Percentiles rank a stretch among this genome's conserved stretches.
Conservation (phyloP, 2,113 vertebrate species). For the Pandion haliaetus region DNA sequence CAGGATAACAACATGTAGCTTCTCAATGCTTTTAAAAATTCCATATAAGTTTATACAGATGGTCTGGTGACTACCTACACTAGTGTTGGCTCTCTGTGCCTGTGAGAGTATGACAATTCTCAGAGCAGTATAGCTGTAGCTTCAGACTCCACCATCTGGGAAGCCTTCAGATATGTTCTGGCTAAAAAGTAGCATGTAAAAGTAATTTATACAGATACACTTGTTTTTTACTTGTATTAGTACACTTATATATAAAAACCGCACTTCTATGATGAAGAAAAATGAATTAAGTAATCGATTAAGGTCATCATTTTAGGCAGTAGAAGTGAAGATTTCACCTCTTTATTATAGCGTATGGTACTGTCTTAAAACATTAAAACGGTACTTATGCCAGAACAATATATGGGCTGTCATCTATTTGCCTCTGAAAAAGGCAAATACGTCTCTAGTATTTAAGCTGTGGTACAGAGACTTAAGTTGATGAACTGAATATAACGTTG, state of each 20-base stretch:
- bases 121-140: neutral
- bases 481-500: constrained; percentile 40
- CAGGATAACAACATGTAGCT: constrained; percentile 78
- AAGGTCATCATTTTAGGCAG: neutral
- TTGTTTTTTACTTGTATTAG: constrained; percentile 29
- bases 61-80: constrained; percentile 42
- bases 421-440: neutral
- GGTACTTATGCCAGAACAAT: constrained; percentile 21
- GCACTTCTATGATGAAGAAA: neutral
- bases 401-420: neutral
- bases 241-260: neutral
- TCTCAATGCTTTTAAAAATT: constrained; percentile 61
- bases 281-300: neutral
- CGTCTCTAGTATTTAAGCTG: neutral
- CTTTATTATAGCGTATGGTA: neutral
- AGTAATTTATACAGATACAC: neutral
- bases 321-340: neutral
- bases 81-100: constrained; percentile 63
- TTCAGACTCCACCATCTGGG: neutral
- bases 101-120: constrained; percentile 31
- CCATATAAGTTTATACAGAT: constrained; percentile 39
- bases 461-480: constrained; percentile 55
- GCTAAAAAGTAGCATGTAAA: neutral
- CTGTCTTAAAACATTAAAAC: constrained; percentile 5
- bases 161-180: constrained; percentile 2